These are phyloP conservation scores for Melanotaenia nigrans DNA, from an alignment of 2,797 vertebrate species.

Conservation along the genomic window DNA sequence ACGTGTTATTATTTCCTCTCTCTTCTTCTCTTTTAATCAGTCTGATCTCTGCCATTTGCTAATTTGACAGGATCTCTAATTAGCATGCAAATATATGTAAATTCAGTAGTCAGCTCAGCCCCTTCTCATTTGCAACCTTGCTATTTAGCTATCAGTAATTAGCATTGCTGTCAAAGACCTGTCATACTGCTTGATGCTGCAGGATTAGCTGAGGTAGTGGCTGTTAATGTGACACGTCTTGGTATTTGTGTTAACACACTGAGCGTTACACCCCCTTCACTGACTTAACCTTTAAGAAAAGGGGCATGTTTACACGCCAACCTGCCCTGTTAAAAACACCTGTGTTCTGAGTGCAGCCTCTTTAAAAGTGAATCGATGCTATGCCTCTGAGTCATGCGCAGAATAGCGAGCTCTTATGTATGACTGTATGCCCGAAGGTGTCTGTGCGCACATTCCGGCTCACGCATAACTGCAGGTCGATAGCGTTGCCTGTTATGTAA, in stretches of 20 bases:
- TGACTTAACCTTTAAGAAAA: constrained; percentile 53
- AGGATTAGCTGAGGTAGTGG: constrained; percentile 35
- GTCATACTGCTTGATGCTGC: constrained; percentile 46
- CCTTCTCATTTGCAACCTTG: constrained; percentile 62
- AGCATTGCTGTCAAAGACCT: constrained; percentile 57
- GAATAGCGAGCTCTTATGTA: constrained; percentile 31
- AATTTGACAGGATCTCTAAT: constrained; percentile 70
- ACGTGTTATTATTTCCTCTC: constrained; percentile 1
- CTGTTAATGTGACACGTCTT: constrained; percentile 50
- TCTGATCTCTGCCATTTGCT: constrained; percentile 61
- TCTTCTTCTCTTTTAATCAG: constrained; percentile 48
- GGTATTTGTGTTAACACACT: constrained; percentile 52
- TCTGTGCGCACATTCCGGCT: neutral
- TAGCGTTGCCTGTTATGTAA: constrained; percentile 67
- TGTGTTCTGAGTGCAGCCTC: constrained; percentile 58
- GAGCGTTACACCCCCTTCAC: constrained; percentile 29
- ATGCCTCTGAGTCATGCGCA: constrained; percentile 35
- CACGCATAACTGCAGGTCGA: constrained; percentile 61
- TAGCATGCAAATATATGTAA: constrained; percentile 80
- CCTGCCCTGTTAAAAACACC: constrained; percentile 45
- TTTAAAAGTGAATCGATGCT: constrained; percentile 59
- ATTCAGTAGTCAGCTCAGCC: constrained; percentile 59
- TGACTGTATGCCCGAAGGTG: constrained; percentile 23
- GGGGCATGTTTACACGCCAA: constrained; percentile 50
- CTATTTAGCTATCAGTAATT: constrained; percentile 75